These are phyloP conservation scores for Dendroctonus ponderosae DNA, from an alignment of 1,140 invertebrate genomes.

Conservation along the genomic window DNA sequence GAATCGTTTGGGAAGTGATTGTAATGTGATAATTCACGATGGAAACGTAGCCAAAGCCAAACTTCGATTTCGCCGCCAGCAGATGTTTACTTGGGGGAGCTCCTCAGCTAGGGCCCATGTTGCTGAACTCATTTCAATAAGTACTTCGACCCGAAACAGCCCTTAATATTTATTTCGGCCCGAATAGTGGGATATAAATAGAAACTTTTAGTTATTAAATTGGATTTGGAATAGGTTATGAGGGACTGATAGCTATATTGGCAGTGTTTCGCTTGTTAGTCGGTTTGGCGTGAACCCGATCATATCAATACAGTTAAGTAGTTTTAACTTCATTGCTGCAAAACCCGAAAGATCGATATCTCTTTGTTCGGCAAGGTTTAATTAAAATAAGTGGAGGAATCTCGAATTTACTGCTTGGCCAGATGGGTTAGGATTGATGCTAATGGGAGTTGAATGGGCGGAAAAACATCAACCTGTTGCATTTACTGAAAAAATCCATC, in stretches of 20 bases:
- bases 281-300: no score
- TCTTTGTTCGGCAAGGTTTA: no score
- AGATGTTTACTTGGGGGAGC: conserved; percentile 28
- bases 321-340: no score
- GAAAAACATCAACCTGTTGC: no score
- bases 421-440: no score
- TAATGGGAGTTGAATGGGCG: no score
- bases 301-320: no score
- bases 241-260: conserved; percentile 10
- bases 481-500: no score
- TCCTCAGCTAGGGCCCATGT: conserved; percentile 19
- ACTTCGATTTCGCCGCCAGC: conserved; percentile 22
- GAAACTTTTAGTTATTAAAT: conserved; percentile 24
- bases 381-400: no score
- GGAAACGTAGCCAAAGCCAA: conserved; percentile 12
- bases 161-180: conserved; percentile 27
- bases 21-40: neutral
- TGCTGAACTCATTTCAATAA: conserved; percentile 27
- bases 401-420: no score
- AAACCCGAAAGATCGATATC: no score
- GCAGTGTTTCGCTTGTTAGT: neutral
- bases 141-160: conserved; percentile 26
- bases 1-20: no score
- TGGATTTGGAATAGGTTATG: conserved; percentile 22
- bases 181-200: conserved; percentile 26